Conservation (phyloP, 2,888 invertebrate species). For the Phengaris alcon region DNA sequence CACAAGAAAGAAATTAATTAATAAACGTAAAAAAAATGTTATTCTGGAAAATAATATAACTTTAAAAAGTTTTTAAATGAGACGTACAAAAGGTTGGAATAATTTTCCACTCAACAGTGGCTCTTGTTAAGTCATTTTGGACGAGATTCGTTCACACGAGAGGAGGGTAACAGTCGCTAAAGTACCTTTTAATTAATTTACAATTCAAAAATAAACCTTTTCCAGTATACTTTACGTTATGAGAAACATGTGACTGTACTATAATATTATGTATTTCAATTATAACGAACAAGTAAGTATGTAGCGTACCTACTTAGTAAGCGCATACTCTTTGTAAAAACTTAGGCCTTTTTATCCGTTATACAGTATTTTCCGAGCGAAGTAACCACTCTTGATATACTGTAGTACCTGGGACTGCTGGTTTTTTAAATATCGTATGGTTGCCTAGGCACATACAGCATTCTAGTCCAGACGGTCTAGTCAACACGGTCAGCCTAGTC, state of each 20-base stretch:
- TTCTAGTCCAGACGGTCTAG: no score
- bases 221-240: not conserved
- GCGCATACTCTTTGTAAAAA: no score
- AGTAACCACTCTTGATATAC: no score
- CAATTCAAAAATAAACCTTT: constrained; percentile 1
- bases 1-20: not conserved
- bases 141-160: constrained; percentile 39
- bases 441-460: no score
- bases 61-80: not conserved
- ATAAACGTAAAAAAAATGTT: not conserved
- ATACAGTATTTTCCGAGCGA: no score
- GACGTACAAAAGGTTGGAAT: not conserved
- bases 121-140: constrained; percentile 24
- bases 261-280: no score
- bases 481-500: no score
- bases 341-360: no score
- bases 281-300: no score
- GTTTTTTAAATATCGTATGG: no score
- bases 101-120: constrained; percentile 10
- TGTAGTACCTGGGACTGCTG: no score
- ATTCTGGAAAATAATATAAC: not conserved
- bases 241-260: not conserved
- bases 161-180: constrained; percentile 36
- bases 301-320: no score
- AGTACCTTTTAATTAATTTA: constrained; percentile 10